Evolutionary conservation across 1,140 invertebrate species (phyloP).

Genomic region (Pemphigus obesinymphae): DNA sequence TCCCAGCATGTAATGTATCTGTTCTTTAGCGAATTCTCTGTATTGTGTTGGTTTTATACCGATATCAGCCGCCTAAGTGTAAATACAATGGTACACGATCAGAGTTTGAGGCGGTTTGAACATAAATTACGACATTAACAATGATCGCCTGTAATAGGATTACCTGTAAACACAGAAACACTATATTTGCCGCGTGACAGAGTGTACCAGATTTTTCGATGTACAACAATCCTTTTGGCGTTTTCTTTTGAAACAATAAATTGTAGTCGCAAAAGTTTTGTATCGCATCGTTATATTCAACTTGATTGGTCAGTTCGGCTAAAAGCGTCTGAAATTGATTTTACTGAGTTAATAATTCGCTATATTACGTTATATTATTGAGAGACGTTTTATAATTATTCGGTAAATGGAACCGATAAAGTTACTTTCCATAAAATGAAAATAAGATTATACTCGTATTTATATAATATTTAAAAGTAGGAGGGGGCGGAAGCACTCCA

Average conservation of each 20-base stretch:
- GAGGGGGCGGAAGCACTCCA: no score
- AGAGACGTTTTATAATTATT: no score
- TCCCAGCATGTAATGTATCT: slow-evolving; percentile 63
- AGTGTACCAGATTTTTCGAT: slow-evolving; percentile 58
- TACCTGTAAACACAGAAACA: slow-evolving; percentile 57
- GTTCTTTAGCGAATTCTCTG: slow-evolving; percentile 57
- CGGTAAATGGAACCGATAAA: no score
- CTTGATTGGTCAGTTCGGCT: slow-evolving; percentile 53
- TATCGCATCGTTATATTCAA: slow-evolving; percentile 53
- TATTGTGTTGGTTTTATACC: slow-evolving; percentile 52
- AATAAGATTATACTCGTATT: no score
- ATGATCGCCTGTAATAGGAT: no score
- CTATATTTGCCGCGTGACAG: slow-evolving; percentile 58
- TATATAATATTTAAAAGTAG: no score
- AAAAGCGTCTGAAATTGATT: slow-evolving; percentile 50
- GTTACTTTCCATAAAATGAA: no score
- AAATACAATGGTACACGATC: background rate
- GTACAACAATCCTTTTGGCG: slow-evolving; percentile 58
- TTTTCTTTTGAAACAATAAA: slow-evolving; percentile 52
- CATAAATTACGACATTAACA: background rate
- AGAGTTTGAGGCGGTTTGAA: background rate
- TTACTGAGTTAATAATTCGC: background rate
- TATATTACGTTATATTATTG: no score
- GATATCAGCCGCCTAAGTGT: slow-evolving; percentile 52
- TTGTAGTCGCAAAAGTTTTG: slow-evolving; percentile 56